phyloP scores from a whole-genome alignment of 2,113 vertebrate genomes.

The Phaethornis superciliosus region DNA sequence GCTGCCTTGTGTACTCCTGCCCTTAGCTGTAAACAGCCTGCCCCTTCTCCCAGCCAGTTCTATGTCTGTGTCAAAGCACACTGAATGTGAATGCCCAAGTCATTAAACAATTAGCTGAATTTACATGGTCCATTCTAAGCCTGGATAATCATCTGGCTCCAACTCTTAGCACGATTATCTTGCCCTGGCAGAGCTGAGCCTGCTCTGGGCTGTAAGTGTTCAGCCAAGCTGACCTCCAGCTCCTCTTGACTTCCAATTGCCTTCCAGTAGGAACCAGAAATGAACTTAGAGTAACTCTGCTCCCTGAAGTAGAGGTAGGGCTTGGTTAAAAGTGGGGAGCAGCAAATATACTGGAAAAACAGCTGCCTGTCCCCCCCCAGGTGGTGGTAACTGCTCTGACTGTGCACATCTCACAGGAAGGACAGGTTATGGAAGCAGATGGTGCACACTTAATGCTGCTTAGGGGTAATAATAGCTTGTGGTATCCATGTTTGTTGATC shows the following conservation, averaged over 20 bases:
- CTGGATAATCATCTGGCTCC: slow-evolving; percentile 24
- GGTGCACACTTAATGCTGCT: neutral
- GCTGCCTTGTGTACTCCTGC: neutral
- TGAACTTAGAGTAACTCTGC: neutral
- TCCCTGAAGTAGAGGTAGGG: neutral
- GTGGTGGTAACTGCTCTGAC: neutral
- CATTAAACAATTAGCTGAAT: slow-evolving; percentile 52
- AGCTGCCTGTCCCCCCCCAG: neutral
- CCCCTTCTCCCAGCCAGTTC: neutral
- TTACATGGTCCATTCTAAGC: slow-evolving; percentile 9
- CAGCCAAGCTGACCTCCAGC: neutral
- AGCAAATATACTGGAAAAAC: neutral
- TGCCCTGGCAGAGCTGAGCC: neutral
- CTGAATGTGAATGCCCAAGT: neutral
- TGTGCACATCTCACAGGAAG: neutral
- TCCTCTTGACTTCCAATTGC: neutral
- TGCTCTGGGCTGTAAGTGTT: neutral
- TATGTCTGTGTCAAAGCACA: neutral
- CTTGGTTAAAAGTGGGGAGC: neutral
- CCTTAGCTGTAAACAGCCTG: neutral
- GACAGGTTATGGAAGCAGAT: neutral
- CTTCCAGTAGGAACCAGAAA: neutral
- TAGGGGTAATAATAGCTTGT: neutral
- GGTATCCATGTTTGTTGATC: neutral
- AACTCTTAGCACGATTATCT: neutral